These are phyloP conservation scores for Drosophila rufa DNA, from an alignment of 1,140 invertebrate species.

Conservation along the genomic window DNA sequence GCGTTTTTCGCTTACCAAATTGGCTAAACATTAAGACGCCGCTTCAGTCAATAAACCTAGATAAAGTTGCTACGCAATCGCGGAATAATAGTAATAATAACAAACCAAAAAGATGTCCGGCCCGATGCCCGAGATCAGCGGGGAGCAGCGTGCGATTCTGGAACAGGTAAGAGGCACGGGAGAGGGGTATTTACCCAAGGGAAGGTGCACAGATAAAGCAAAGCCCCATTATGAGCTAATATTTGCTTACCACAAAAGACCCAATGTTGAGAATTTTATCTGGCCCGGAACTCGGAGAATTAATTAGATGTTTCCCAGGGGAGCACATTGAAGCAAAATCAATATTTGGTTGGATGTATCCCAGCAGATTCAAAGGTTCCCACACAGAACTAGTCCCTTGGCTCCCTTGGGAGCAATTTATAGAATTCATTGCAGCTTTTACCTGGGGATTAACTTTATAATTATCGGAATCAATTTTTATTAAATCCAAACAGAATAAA, in stretches of 20 bases:
- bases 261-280: not conserved
- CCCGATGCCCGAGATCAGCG: slow-evolving; percentile 72
- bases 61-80: slow-evolving; percentile 28
- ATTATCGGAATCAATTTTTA: too few relatives aligned
- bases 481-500: too few relatives aligned
- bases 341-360: not conserved
- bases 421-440: not conserved
- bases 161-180: slow-evolving; percentile 58
- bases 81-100: slow-evolving; percentile 30
- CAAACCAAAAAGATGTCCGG: slow-evolving; percentile 62
- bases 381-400: not conserved
- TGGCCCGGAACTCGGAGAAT: not conserved
- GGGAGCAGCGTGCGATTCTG: slow-evolving; percentile 68
- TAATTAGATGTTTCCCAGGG: not conserved
- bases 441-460: not conserved
- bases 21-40: slow-evolving; percentile 33
- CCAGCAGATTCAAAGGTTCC: not conserved
- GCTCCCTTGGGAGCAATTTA: not conserved
- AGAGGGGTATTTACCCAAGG: not conserved
- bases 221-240: not conserved
- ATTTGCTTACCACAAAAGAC: not conserved
- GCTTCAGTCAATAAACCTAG: slow-evolving; percentile 24
- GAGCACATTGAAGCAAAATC: not conserved
- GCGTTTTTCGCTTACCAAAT: slow-evolving; percentile 40
- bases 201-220: not conserved